Evolutionary conservation across 2,888 invertebrate genomes (phyloP).

Genomic region (Dasysyrphus tricinctus): DNA sequence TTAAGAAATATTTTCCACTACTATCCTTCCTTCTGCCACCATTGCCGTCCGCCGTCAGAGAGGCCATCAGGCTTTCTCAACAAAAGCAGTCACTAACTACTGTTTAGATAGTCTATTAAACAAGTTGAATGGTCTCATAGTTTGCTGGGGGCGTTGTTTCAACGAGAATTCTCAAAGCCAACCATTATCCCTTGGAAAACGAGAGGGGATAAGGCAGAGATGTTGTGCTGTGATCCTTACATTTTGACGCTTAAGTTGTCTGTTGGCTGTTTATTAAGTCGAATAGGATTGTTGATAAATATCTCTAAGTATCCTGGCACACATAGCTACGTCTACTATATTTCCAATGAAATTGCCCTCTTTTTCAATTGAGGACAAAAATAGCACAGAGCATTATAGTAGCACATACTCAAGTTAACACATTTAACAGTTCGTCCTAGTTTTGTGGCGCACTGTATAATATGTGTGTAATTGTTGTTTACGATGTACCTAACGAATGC

Average conservation of each 20-base stretch:
- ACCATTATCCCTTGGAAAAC: constrained; percentile 35
- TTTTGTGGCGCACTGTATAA: neutral
- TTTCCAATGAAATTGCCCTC: constrained; percentile 21
- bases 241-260: constrained; percentile 55
- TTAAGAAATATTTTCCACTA: constrained; percentile 48
- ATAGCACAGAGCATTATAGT: neutral
- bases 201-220: neutral
- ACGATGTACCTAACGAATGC: constrained; percentile 48
- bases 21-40: neutral
- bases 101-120: constrained; percentile 66
- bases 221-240: constrained; percentile 46
- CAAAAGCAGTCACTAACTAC: constrained; percentile 63
- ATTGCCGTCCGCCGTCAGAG: neutral
- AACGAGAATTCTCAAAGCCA: constrained; percentile 41
- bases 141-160: constrained; percentile 40
- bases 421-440: constrained; percentile 42
- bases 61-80: constrained; percentile 20
- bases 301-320: constrained; percentile 36
- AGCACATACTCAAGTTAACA: constrained; percentile 21
- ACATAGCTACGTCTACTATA: constrained; percentile 9
- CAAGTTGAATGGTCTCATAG: constrained; percentile 59
- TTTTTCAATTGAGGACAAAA: constrained; percentile 5
- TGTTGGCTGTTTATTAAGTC: constrained; percentile 41
- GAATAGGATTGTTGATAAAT: constrained; percentile 39
- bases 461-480: constrained; percentile 9